phyloP scores from a whole-genome alignment of 2,888 invertebrate species.

The Nipponacmea schrenckii region DNA sequence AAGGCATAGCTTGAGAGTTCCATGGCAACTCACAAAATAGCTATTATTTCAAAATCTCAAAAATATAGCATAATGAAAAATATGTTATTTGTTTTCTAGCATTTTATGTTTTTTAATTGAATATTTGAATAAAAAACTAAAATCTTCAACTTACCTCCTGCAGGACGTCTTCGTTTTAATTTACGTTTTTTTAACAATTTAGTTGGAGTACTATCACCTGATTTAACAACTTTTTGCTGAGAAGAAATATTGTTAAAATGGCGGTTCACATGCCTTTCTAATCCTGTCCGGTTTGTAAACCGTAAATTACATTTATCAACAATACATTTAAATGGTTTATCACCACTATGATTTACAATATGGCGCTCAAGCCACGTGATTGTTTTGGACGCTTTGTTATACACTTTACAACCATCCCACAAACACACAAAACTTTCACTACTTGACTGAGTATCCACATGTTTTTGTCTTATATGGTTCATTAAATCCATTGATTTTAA shows the following conservation, averaged over 20 bases:
- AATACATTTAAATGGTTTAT: conserved; percentile 94
- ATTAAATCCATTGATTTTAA: conserved; percentile 50
- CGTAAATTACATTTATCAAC: conserved; percentile 86
- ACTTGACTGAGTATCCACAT: conserved; percentile 74
- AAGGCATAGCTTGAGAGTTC: too few relatives aligned
- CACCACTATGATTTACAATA: conserved; percentile 89
- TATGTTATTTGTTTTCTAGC: too few relatives aligned
- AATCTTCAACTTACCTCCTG: conserved; percentile 78
- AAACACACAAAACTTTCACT: conserved; percentile 88
- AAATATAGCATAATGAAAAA: too few relatives aligned
- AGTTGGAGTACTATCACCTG: conserved; percentile 78
- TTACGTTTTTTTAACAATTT: conserved; percentile 89
- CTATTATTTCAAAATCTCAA: too few relatives aligned
- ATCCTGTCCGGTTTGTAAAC: conserved; percentile 72
- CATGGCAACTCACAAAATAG: too few relatives aligned
- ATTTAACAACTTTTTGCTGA: conserved; percentile 70
- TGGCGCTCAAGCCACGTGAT: conserved; percentile 93
- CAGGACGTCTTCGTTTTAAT: conserved; percentile 85
- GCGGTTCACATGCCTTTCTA: conserved; percentile 92
- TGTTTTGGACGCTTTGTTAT: conserved; percentile 90
- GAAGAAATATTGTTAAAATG: conserved; percentile 78
- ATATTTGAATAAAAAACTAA: too few relatives aligned
- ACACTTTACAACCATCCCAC: conserved; percentile 95
- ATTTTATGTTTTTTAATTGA: too few relatives aligned
- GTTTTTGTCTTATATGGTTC: conserved; percentile 59